Evolutionary conservation across 1,140 invertebrate species (phyloP), one percentile per base, ranked within the genome.

Genomic region (Acromyrmex charruanus): DNA sequence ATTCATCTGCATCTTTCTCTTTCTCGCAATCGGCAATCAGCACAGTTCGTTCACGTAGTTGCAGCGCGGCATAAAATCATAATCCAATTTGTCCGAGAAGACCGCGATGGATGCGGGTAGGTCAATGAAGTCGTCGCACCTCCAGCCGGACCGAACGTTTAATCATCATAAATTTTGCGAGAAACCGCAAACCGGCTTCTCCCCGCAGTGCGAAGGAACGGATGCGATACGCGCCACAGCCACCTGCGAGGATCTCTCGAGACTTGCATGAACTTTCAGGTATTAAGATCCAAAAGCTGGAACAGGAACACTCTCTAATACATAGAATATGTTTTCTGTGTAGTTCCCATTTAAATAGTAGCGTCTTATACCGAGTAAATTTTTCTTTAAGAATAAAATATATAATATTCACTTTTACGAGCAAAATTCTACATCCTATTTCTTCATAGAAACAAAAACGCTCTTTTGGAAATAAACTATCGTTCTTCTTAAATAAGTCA

Each of bases 101-200:
- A 68, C 93, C 93, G 89, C 91, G 92, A 91, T 90, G 88, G 90
- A 92, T 90, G 90, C 91, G 90, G 88, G 85, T 79, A 79, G 88
- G 86, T 87, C 92, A 93, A 94, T 95, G 94, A 95, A 95, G 94
- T 93, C 94, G 93, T 95, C 89, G 91, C 87, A 87, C 88, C 89
- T 90, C 89, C 84, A 85, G 82, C 88, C 79, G 91, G 91, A 88
- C 88, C 91, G 88, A 91, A 91, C 92, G 93, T 95, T 95, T 95
- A 95, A 95, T 95, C 94, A 95, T 94, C 94, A 95, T 95, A 95
- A 95, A 95, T 94, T 94, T 94, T 90, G 91, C 92, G 92, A 92
- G 92, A 94, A 94, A 95, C 94, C 93, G 92, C 94, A 93, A 93
- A 94, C 91, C 91, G 88, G 91, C 89, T 91, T 87, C 80, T 44